These are phyloP conservation scores for Arvicanthis niloticus DNA, from an alignment of 2,113 vertebrate genomes.

Conservation along the genomic window DNA sequence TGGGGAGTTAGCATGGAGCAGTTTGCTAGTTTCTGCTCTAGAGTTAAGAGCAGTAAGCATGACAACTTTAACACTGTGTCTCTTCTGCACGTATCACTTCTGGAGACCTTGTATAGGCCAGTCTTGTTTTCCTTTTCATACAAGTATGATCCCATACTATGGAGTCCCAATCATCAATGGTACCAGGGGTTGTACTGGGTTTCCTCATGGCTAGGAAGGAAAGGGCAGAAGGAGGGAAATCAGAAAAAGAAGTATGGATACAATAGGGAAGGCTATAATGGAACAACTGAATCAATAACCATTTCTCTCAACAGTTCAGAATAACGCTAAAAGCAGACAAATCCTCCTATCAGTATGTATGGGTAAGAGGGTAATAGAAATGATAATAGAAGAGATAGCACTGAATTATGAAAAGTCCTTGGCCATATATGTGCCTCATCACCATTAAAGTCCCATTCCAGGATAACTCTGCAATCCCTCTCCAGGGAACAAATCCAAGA, in stretches of 20 bases:
- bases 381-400: background rate
- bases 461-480: background rate
- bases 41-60: background rate
- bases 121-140: background rate
- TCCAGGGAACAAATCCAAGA: background rate
- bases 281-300: conserved; percentile 1
- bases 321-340: background rate
- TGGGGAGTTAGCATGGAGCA: background rate
- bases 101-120: background rate
- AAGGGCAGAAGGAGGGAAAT: background rate
- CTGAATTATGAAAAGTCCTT: background rate
- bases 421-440: background rate
- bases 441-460: background rate
- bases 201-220: background rate
- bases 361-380: background rate
- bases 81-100: conserved; percentile 29
- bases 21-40: background rate
- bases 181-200: background rate
- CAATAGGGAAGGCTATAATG: background rate
- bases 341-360: background rate
- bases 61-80: background rate
- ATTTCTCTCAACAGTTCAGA: conserved; percentile 40
- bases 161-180: background rate
- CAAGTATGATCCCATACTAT: background rate
- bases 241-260: background rate